A percentile compares a stretch with the other conserved stretches of the same genome.
Conservation (phyloP, 2,113 vertebrate species). For the Bos indicus region DNA sequence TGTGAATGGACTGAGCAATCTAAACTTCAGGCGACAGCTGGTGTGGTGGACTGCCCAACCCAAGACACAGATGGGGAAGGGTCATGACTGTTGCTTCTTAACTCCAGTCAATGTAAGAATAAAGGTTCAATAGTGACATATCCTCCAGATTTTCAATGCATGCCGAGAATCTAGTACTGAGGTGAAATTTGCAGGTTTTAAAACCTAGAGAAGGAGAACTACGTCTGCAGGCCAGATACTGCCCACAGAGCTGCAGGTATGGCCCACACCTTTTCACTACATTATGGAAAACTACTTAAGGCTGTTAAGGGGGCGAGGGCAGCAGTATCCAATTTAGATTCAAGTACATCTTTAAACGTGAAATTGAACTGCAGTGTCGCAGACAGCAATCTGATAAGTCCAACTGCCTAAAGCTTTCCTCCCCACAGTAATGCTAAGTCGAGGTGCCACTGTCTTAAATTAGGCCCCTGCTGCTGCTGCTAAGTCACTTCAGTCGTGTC, state of each 20-base stretch:
- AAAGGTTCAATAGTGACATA: background rate
- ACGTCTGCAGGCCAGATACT: background rate
- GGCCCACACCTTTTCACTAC: background rate
- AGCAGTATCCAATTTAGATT: background rate
- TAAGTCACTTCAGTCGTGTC: too few relatives aligned
- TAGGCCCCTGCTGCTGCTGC: background rate
- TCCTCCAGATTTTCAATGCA: conserved; percentile 26
- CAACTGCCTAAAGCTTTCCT: background rate
- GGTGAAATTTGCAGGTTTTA: background rate
- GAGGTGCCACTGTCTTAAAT: background rate
- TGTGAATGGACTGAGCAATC: background rate
- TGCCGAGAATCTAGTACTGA: background rate
- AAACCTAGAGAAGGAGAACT: background rate
- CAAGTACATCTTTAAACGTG: background rate
- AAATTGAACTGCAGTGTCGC: background rate
- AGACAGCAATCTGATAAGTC: background rate
- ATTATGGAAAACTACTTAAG: background rate
- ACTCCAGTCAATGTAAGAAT: background rate
- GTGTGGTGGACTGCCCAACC: background rate
- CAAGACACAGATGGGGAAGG: fast-evolving
- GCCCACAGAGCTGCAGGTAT: background rate
- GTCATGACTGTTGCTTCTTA: background rate
- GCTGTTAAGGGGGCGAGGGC: background rate
- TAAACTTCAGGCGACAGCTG: background rate
- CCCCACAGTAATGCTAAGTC: background rate